These are phyloP conservation scores for Ataeniobius toweri DNA, from an alignment of 2,797 vertebrate species.

Conservation along the genomic window DNA sequence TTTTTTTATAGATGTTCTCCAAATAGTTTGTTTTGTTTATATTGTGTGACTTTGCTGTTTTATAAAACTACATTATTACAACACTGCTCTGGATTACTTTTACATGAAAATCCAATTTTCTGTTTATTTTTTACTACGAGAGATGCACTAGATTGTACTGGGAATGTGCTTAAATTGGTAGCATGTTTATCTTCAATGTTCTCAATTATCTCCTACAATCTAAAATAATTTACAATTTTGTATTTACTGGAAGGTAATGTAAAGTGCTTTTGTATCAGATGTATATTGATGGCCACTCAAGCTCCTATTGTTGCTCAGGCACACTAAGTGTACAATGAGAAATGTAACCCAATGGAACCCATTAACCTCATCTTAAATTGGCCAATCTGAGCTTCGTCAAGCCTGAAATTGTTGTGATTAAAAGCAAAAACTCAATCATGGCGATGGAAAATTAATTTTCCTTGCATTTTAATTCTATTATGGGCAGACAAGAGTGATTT, in stretches of 20 bases:
- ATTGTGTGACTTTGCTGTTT: background rate
- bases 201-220: conserved; percentile 10
- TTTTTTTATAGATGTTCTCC: background rate
- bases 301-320: conserved; percentile 55
- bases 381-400: conserved; percentile 81
- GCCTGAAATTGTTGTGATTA: conserved; percentile 85
- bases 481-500: conserved; percentile 66
- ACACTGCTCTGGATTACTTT: background rate
- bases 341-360: conserved; percentile 71
- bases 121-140: background rate
- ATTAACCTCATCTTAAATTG: conserved; percentile 83
- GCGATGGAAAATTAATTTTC: conserved; percentile 79
- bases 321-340: conserved; percentile 51
- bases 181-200: conserved; percentile 2
- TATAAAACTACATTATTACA: background rate
- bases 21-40: background rate
- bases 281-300: conserved; percentile 37
- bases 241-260: conserved; percentile 18
- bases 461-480: conserved; percentile 77
- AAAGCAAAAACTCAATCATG: conserved; percentile 79
- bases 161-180: background rate
- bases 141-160: background rate
- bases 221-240: conserved; percentile 15
- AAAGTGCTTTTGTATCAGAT: conserved; percentile 37
- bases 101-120: too few species aligned